These are phyloP conservation scores for Leucophenga varia DNA, from an alignment of 1,140 invertebrate species.

Conservation along the genomic window DNA sequence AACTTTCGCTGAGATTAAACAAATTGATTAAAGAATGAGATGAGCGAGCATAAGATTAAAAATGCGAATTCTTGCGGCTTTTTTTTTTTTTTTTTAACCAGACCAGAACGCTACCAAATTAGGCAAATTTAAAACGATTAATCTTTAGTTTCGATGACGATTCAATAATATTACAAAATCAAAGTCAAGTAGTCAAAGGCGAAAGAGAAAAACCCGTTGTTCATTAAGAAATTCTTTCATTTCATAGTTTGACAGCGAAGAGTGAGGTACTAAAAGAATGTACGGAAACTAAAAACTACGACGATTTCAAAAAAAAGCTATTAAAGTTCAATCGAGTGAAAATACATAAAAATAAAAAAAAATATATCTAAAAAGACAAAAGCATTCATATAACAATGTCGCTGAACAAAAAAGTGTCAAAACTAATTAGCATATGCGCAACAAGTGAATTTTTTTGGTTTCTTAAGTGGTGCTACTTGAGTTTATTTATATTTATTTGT, in stretches of 20 bases:
- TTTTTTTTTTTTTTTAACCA: no score
- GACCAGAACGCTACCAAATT: no score
- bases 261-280: slow-evolving; percentile 1
- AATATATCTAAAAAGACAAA: neutral
- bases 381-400: neutral
- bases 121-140: no score
- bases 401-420: slow-evolving; percentile 35
- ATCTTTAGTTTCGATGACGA: no score
- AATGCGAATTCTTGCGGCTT: no score
- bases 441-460: slow-evolving; percentile 15
- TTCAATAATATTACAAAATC: no score
- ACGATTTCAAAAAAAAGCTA: neutral
- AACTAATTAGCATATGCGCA: slow-evolving; percentile 49
- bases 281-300: no score
- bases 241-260: slow-evolving; percentile 15
- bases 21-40: no score
- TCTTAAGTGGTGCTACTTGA: neutral
- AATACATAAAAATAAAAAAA: neutral
- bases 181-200: no score
- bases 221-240: slow-evolving; percentile 39
- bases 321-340: slow-evolving; percentile 8
- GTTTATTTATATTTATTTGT: neutral
- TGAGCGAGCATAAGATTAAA: no score
- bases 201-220: no score
- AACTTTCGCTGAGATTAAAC: no score